A percentile compares a stretch with the other conserved stretches of the same genome.
These are phyloP conservation scores for Kryphioiulus occultus DNA, from an alignment of 2,888 invertebrate genomes.

Conservation along the genomic window DNA sequence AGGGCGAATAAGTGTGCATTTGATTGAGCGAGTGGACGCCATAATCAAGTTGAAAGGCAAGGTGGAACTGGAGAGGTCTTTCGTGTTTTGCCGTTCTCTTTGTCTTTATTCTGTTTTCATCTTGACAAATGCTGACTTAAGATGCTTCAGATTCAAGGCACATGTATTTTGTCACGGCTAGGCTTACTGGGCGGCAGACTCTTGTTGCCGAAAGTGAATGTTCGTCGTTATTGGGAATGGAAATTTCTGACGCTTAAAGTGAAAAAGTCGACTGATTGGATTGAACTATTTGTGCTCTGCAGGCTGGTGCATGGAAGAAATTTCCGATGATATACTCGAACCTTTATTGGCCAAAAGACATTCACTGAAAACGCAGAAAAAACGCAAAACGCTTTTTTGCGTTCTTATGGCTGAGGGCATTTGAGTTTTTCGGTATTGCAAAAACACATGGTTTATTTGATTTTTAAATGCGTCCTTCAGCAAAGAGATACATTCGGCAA, in stretches of 20 bases:
- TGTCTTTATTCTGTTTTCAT: neutral
- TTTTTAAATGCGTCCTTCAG: too few relatives aligned
- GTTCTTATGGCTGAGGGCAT: too few relatives aligned
- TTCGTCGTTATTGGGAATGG: neutral
- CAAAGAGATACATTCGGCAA: too few relatives aligned
- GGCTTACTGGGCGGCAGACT: neutral
- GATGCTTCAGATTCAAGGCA: neutral
- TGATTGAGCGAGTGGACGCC: conserved; percentile 17
- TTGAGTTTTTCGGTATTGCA: too few relatives aligned
- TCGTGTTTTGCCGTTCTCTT: neutral
- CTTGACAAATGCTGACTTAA: neutral
- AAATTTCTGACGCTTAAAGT: neutral
- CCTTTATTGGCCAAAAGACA: neutral
- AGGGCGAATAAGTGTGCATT: conserved; percentile 6
- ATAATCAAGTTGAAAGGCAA: conserved; percentile 4
- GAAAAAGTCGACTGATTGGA: neutral
- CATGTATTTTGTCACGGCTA: neutral
- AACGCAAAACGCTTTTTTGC: too few relatives aligned
- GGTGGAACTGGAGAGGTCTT: neutral
- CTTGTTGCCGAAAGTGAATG: neutral
- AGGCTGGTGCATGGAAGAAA: neutral
- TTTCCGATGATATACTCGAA: neutral
- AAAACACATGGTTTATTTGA: too few relatives aligned
- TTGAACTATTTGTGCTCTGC: neutral
- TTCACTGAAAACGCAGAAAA: too few relatives aligned